phyloP scores from a whole-genome alignment of 2,113 vertebrate genomes.

The Mastomys coucha region DNA sequence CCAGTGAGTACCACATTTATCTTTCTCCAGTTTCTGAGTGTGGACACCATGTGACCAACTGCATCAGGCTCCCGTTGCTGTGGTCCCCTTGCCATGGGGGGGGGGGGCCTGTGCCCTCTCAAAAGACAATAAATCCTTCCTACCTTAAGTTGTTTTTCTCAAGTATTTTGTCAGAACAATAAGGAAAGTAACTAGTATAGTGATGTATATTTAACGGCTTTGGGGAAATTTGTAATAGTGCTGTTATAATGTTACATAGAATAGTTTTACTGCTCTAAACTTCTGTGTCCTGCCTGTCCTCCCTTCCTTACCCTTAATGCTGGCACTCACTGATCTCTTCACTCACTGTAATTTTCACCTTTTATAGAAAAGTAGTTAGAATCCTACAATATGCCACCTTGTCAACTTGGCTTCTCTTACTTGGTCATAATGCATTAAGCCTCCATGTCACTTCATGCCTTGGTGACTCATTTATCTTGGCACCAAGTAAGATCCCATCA shows the following conservation, averaged over 20 bases:
- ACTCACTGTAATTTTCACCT: neutral
- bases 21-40: neutral
- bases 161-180: neutral
- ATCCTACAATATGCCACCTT: neutral
- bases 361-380: neutral
- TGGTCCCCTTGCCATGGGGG: neutral
- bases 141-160: neutral
- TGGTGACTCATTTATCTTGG: constrained; percentile 14
- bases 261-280: neutral
- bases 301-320: neutral
- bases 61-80: no score
- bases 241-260: neutral
- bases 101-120: neutral
- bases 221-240: neutral
- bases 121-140: no score
- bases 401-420: neutral
- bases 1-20: neutral
- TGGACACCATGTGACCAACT: neutral
- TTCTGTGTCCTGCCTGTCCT: neutral
- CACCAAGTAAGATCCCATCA: neutral
- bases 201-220: neutral
- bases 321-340: neutral
- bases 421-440: neutral
- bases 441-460: neutral
- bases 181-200: neutral